Evolutionary conservation across 2,888 invertebrate species (phyloP).

Genomic region (Matsumyia berberina): DNA sequence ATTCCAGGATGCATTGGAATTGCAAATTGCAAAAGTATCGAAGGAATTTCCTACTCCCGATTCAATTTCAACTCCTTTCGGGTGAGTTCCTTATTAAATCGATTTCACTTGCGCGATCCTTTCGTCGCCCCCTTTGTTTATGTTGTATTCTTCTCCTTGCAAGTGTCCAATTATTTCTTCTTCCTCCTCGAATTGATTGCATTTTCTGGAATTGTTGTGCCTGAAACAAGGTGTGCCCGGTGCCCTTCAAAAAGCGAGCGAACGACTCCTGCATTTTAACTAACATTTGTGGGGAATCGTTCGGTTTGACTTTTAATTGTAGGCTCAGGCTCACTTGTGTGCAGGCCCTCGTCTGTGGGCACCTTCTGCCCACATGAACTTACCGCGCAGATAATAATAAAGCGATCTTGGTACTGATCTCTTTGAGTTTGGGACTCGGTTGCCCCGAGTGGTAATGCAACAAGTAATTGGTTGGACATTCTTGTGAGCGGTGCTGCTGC

Average conservation of each 20-base stretch:
- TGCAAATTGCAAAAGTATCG: conserved; percentile 68
- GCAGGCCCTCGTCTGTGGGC: too few species aligned
- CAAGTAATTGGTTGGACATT: conserved; percentile 67
- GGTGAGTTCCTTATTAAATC: conserved; percentile 59
- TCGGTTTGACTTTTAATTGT: conserved; percentile 64
- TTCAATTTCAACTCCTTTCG: conserved; percentile 50
- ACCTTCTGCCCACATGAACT: conserved; percentile 51
- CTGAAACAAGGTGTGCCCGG: conserved; percentile 37
- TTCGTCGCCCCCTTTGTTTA: not conserved
- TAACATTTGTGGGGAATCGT: conserved; percentile 27
- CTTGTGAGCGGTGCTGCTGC: conserved; percentile 43
- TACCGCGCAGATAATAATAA: conserved; percentile 54
- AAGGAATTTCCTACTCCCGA: conserved; percentile 50
- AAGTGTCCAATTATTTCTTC: conserved; percentile 62
- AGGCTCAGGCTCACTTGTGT: conserved; percentile 19
- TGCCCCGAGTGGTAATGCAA: conserved; percentile 13
- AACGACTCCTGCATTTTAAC: conserved; percentile 6
- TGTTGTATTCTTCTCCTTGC: not conserved
- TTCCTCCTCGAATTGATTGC: conserved; percentile 55
- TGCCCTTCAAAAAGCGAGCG: conserved; percentile 21
- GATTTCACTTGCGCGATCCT: conserved; percentile 50
- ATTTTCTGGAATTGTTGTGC: conserved; percentile 32
- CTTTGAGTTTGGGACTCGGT: conserved; percentile 9
- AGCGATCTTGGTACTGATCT: conserved; percentile 52
- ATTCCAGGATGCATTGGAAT: conserved; percentile 70